These are phyloP conservation scores for Ctenopoma multispine DNA, from an alignment of 2,797 vertebrate genomes.

Conservation along the genomic window DNA sequence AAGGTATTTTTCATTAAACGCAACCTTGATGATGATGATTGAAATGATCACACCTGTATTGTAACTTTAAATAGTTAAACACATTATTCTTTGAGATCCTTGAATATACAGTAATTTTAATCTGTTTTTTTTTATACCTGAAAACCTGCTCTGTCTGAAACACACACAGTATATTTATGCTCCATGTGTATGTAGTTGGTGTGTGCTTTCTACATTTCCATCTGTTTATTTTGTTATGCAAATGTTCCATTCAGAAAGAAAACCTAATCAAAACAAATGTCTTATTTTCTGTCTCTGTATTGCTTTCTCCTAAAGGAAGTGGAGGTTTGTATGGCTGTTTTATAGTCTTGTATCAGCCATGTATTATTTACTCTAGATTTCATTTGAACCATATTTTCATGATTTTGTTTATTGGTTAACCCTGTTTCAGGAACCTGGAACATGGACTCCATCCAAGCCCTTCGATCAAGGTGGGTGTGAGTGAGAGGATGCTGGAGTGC, in stretches of 20 bases:
- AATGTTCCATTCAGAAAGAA: constrained; percentile 17
- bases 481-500: constrained; percentile 14
- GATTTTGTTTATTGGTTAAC: constrained; percentile 48
- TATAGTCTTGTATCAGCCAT: constrained; percentile 19
- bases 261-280: constrained; percentile 52
- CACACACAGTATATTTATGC: no score
- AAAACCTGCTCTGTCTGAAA: no score
- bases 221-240: constrained; percentile 12
- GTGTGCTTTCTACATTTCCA: constrained; percentile 24
- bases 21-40: background rate
- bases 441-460: constrained; percentile 93
- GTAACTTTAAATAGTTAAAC: background rate
- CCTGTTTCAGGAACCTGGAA: constrained; percentile 88
- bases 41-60: background rate
- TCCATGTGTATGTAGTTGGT: constrained; percentile 21
- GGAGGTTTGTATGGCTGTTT: constrained; percentile 90
- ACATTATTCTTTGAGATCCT: background rate
- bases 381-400: constrained; percentile 48
- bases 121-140: no score
- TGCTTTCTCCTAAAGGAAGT: constrained; percentile 93
- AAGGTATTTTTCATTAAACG: background rate
- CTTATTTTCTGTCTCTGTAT: constrained; percentile 74
- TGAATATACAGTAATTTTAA: no score
- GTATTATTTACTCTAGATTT: constrained; percentile 20
- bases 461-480: constrained; percentile 92